phyloP scores from a whole-genome alignment of 1,140 invertebrate genomes.

The Thaumetopoea pityocampa region DNA sequence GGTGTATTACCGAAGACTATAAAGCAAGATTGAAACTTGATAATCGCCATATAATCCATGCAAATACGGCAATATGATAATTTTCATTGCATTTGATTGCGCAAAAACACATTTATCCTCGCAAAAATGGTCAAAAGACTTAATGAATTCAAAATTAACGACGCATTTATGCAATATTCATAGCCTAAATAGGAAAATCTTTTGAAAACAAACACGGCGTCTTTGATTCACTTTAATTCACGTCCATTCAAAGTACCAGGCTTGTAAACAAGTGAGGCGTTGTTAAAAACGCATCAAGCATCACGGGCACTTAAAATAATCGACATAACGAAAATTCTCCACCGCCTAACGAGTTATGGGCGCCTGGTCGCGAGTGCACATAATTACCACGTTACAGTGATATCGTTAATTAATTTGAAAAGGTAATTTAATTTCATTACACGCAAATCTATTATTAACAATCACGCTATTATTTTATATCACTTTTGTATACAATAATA shows the following conservation, averaged over 20 bases:
- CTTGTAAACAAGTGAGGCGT: slow-evolving; percentile 14
- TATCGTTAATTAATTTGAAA: not conserved
- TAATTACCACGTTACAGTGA: too few relatives aligned
- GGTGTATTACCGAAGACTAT: too few relatives aligned
- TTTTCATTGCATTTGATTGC: not conserved
- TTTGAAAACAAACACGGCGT: too few relatives aligned
- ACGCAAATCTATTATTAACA: too few relatives aligned
- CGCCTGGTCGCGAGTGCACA: too few relatives aligned
- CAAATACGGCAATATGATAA: not conserved
- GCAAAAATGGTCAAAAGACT: not conserved
- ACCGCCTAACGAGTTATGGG: slow-evolving; percentile 17
- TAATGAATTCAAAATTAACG: not conserved
- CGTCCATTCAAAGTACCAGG: slow-evolving; percentile 14
- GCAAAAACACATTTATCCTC: not conserved
- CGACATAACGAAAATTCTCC: slow-evolving; percentile 1
- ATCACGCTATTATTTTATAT: too few relatives aligned
- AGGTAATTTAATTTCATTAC: too few relatives aligned
- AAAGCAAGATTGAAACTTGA: too few relatives aligned
- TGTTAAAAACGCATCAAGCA: slow-evolving; percentile 29
- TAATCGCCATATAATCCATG: too few relatives aligned
- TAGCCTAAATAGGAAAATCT: too few relatives aligned
- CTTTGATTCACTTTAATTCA: too few relatives aligned
- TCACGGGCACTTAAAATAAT: slow-evolving; percentile 7
- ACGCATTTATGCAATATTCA: not conserved
- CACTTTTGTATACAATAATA: too few relatives aligned